Percentiles rank a stretch among this genome's conserved stretches.
These are phyloP conservation scores for Nasalis larvatus DNA, from an alignment of 2,113 vertebrate genomes.

Conservation along the genomic window DNA sequence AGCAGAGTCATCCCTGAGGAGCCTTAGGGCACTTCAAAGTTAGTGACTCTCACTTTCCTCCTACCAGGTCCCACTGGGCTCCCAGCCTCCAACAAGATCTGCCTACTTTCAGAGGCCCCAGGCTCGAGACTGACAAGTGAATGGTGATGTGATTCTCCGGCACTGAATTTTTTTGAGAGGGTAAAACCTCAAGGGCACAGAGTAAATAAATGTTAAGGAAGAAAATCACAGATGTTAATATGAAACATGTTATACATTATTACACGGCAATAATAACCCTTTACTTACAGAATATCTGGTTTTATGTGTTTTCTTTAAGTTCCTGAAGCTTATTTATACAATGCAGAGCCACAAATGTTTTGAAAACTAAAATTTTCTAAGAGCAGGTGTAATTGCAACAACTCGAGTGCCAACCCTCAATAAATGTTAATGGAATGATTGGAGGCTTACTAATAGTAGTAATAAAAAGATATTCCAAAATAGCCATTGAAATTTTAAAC, in stretches of 20 bases:
- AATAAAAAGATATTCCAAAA: slow-evolving; percentile 26
- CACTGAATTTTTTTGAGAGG: background rate
- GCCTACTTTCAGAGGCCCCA: background rate
- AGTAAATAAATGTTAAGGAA: background rate
- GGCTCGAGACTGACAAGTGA: background rate
- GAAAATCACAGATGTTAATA: background rate
- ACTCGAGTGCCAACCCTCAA: background rate
- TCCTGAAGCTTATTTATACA: slow-evolving; percentile 31
- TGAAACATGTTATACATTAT: background rate
- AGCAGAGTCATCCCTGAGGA: background rate
- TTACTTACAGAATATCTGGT: background rate
- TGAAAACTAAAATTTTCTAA: slow-evolving; percentile 14
- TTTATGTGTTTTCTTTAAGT: background rate
- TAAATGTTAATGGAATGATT: slow-evolving; percentile 61
- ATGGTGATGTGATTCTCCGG: background rate
- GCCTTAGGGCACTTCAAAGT: background rate
- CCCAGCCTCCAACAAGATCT: background rate
- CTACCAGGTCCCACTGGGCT: background rate
- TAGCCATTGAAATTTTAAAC: background rate
- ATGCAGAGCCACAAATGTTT: slow-evolving; percentile 6
- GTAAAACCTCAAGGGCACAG: background rate
- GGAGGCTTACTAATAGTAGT: slow-evolving; percentile 26
- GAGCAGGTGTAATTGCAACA: slow-evolving; percentile 52
- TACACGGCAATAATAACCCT: background rate
- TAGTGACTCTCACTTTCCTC: background rate